These are phyloP conservation scores for Takifugu bimaculatus DNA, from an alignment of 2,113 vertebrate genomes.

Conservation along the genomic window DNA sequence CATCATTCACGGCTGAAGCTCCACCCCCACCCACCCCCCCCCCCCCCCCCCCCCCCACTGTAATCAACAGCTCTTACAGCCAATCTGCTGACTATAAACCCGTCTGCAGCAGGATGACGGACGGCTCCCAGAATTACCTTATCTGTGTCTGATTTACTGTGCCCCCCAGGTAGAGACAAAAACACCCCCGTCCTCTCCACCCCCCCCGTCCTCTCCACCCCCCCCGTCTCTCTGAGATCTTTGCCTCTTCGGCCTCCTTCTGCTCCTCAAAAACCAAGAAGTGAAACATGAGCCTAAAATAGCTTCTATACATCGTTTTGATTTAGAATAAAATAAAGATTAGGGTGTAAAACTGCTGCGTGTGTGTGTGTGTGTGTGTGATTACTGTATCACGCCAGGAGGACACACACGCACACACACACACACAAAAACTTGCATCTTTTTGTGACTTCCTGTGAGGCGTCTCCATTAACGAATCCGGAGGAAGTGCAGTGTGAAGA, in stretches of 20 bases:
- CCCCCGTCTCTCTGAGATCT: constrained; percentile 6
- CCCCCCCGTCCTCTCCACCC: constrained; percentile 42
- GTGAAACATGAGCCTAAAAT: background rate
- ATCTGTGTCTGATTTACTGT: constrained; percentile 64
- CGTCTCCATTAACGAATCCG: too few relatives aligned
- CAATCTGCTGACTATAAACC: constrained; percentile 67
- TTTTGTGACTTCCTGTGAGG: too few relatives aligned
- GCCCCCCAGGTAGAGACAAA: constrained; percentile 68
- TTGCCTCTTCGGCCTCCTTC: constrained; percentile 35
- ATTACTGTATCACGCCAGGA: too few relatives aligned
- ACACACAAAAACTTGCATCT: too few relatives aligned
- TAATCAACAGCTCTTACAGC: constrained; percentile 68
- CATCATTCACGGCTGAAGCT: too few relatives aligned
- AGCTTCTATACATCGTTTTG: too few relatives aligned
- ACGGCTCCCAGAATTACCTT: constrained; percentile 59
- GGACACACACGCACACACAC: too few relatives aligned
- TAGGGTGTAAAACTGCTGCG: too few relatives aligned
- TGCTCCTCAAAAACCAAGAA: too few relatives aligned
- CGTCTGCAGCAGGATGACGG: constrained; percentile 61
- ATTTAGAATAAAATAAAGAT: too few relatives aligned
- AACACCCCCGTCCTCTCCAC: constrained; percentile 56
- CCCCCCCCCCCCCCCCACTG: constrained; percentile 33
- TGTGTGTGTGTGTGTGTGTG: too few relatives aligned
- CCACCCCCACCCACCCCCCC: background rate
- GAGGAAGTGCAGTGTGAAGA: too few relatives aligned